These are phyloP conservation scores for Aphrophora alni DNA, from an alignment of 2,888 invertebrate species.

Conservation along the genomic window DNA sequence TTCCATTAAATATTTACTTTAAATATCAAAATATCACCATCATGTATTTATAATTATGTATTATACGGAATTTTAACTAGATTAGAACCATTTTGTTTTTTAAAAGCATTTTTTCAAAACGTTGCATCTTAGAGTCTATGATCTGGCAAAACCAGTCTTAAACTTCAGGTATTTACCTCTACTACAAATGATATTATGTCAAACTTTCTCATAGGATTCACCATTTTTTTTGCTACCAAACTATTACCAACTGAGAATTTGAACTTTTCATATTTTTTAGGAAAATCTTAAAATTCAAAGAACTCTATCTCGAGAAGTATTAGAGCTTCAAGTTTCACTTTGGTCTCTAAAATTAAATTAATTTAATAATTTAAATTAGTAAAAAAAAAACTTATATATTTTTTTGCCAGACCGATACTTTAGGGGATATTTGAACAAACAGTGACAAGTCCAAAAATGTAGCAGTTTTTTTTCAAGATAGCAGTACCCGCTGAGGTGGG, in stretches of 20 bases:
- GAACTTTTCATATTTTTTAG: background rate
- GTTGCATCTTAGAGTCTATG: background rate
- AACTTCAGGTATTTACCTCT: background rate
- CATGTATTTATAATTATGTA: no score
- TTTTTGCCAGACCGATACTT: background rate
- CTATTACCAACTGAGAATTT: background rate
- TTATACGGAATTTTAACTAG: no score
- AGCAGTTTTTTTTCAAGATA: background rate
- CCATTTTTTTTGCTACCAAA: background rate
- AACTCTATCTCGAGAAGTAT: background rate
- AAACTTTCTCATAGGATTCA: background rate
- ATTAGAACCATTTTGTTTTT: no score
- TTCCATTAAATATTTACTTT: no score
- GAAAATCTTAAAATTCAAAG: background rate
- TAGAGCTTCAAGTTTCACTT: background rate
- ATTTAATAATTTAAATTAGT: background rate
- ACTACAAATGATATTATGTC: background rate
- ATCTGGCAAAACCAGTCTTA: background rate
- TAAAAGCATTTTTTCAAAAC: background rate
- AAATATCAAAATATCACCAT: no score
- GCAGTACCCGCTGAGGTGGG: background rate
- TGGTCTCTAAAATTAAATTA: background rate
- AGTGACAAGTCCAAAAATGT: background rate
- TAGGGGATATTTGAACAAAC: no score
- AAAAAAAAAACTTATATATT: background rate